These are phyloP conservation scores for Lordiphosa andalusiaca DNA, from an alignment of 2,888 invertebrate genomes.

Conservation along the genomic window DNA sequence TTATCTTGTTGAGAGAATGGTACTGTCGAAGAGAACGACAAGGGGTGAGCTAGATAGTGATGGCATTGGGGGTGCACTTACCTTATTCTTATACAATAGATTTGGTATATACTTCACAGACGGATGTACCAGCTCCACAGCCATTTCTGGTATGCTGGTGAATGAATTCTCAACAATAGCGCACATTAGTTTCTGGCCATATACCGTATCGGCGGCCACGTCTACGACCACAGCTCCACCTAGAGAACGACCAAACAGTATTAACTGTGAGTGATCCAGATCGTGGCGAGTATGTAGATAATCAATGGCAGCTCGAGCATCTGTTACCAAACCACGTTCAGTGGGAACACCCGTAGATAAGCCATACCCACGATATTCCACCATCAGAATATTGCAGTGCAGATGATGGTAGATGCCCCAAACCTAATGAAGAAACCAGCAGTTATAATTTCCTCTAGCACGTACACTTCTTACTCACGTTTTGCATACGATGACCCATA, in stretches of 20 bases:
- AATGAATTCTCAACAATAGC: slow-evolving; percentile 97
- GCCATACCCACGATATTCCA: slow-evolving; percentile 98
- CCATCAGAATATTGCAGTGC: slow-evolving; percentile 92
- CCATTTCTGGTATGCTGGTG: slow-evolving; percentile 96
- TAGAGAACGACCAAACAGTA: slow-evolving; percentile 91
- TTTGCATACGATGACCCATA: slow-evolving; percentile 95
- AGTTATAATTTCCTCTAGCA: background rate
- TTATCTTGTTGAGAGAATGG: slow-evolving; percentile 87
- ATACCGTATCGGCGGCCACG: slow-evolving; percentile 88
- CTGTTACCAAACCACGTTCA: slow-evolving; percentile 92
- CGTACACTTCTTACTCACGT: slow-evolving; percentile 81
- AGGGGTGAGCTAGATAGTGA: background rate
- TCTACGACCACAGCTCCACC: slow-evolving; percentile 97
- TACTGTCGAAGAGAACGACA: slow-evolving; percentile 82
- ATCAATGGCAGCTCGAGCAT: slow-evolving; percentile 93
- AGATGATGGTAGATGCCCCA: slow-evolving; percentile 90
- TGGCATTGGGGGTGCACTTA: slow-evolving; percentile 69
- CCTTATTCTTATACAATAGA: slow-evolving; percentile 95
- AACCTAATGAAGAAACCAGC: slow-evolving; percentile 67
- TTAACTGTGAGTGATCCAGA: slow-evolving; percentile 90
- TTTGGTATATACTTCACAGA: slow-evolving; percentile 89
- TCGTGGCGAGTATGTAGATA: slow-evolving; percentile 90
- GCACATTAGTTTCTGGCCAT: slow-evolving; percentile 90
- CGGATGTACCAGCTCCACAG: slow-evolving; percentile 85
- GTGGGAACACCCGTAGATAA: slow-evolving; percentile 93